Evolutionary conservation across 2,888 invertebrate species (phyloP), one percentile per base, ranked within the genome.

Genomic region (Colostygia pectinataria): DNA sequence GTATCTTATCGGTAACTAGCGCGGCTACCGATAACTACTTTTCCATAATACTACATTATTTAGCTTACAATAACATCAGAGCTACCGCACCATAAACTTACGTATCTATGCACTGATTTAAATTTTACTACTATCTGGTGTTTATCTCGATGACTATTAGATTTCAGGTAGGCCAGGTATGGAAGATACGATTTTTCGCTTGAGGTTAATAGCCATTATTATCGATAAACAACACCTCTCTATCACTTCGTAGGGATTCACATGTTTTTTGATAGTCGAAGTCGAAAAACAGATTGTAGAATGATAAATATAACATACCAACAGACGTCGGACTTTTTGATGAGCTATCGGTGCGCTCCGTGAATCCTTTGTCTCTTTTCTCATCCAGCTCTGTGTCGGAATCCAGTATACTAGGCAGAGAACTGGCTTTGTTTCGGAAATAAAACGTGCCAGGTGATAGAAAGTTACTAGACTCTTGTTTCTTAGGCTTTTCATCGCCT

Each of bases 341-440:
- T 13, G 90, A 87, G 34, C 91, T 90, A 54, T 90, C 91, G 25
- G 79, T 74, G 62, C 88, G 70, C 61, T 84, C 76, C 4, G 78
- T 75, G 49, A 88, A 91, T 10, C 84, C 85, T 54, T 85, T 88
- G n/a, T 82, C 82, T 40, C 86, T 83, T 64, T 81, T 91, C 52
- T 83, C 88, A 45, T 93, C 93, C 51, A 92, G 83, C 57, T 94
- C 94, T 29, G 92, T 92, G 53, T 95, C 95, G 0, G 94, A 94
- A 69, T 96, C 95, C 66, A 96, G 85, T 68, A 96, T 96, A 71
- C 95, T 96, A 0, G 96, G 96, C 69, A 96, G 79, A 47, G 96
- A 96, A 71, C 94, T 95, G 38, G 96, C 95, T 79, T 91, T 91
- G 42, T 80, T 80, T 39, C 91, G 89, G 62, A 92, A 91, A 75